A percentile compares a stretch with the other conserved stretches of the same genome.
These are phyloP conservation scores for Pygoscelis adeliae DNA, from an alignment of 2,113 vertebrate species.

Conservation along the genomic window DNA sequence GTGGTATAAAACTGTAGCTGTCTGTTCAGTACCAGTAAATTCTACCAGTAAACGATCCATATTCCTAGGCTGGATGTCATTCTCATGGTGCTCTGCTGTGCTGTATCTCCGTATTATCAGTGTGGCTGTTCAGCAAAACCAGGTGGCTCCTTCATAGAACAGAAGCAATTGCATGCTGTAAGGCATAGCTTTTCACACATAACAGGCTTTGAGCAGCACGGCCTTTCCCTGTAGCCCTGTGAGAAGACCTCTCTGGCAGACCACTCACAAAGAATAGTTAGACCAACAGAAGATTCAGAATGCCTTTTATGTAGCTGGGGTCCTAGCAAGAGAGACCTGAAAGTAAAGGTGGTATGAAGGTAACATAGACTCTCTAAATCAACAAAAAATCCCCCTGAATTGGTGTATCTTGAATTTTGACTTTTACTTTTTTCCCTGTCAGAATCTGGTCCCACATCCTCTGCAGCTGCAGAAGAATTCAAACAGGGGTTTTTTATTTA, in stretches of 20 bases:
- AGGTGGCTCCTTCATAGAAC: background rate
- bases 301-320: background rate
- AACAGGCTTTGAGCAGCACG: background rate
- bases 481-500: background rate
- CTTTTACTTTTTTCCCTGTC: background rate
- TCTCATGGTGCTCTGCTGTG: background rate
- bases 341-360: background rate
- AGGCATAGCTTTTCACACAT: accelerated
- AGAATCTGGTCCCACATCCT: constrained; percentile 33
- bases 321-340: background rate
- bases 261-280: background rate
- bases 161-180: background rate
- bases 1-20: background rate
- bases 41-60: background rate
- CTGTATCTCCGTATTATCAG: background rate
- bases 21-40: background rate
- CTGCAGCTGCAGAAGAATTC: constrained; percentile 33
- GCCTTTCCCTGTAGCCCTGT: background rate
- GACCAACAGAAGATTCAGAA: background rate
- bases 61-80: background rate
- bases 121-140: background rate
- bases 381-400: background rate
- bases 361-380: background rate
- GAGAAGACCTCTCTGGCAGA: background rate
- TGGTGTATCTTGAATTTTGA: background rate